Conservation (phyloP, 2,888 invertebrate species). For the Notodonta dromedarius region DNA sequence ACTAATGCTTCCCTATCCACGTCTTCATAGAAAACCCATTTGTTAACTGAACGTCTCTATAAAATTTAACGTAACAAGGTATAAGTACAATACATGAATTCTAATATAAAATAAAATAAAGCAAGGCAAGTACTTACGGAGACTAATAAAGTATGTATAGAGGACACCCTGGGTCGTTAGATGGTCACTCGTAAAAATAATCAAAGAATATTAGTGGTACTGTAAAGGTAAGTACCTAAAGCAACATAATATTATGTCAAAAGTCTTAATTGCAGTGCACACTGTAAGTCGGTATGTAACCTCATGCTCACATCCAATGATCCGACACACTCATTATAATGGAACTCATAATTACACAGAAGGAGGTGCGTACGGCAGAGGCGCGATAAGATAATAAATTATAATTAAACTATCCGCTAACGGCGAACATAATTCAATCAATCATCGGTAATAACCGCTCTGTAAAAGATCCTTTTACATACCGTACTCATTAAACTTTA, state of each 20-base stretch:
- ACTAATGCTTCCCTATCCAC: constrained; percentile 56
- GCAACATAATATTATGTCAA: neutral
- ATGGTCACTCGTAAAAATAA: no score
- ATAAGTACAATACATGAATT: constrained; percentile 17
- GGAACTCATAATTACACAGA: constrained; percentile 27
- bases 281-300: neutral
- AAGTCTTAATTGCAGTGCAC: neutral
- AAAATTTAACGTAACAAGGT: constrained; percentile 51
- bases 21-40: constrained; percentile 57
- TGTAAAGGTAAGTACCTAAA: neutral
- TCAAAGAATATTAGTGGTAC: no score
- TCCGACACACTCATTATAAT: constrained; percentile 28
- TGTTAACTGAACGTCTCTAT: constrained; percentile 63
- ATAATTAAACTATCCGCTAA: constrained; percentile 42
- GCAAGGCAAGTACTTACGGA: neutral
- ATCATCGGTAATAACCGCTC: constrained; percentile 43
- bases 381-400: constrained; percentile 20
- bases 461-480: constrained; percentile 50
- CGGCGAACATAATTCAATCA: constrained; percentile 51
- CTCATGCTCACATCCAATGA: constrained; percentile 16
- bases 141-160: neutral
- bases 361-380: constrained; percentile 19
- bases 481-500: constrained; percentile 49
- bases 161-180: neutral
- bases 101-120: constrained; percentile 18